These are phyloP conservation scores for Ciconia nigra DNA, from an alignment of 2,797 vertebrate genomes.

Conservation along the genomic window DNA sequence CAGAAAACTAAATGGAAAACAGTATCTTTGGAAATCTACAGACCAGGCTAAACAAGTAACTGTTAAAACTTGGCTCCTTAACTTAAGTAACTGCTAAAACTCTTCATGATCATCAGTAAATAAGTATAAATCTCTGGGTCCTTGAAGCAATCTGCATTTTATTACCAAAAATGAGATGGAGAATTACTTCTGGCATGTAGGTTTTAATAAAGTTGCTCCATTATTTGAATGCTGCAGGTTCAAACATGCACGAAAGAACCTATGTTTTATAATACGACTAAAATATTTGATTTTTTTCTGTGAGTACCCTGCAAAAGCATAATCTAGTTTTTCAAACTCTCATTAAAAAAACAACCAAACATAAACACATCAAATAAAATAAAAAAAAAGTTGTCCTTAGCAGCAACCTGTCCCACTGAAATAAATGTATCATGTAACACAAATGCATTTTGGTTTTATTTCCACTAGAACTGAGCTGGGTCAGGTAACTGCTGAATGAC, in stretches of 20 bases:
- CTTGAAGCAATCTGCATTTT: background rate
- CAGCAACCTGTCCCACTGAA: background rate
- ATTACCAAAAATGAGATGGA: background rate
- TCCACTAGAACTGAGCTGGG: background rate
- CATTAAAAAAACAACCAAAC: background rate
- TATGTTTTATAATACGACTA: background rate
- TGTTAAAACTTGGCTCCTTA: background rate
- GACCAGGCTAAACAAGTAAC: background rate
- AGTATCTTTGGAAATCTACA: background rate
- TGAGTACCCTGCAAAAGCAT: background rate
- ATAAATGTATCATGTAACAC: background rate
- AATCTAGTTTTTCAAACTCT: background rate
- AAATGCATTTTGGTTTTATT: background rate
- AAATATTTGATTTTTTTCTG: background rate
- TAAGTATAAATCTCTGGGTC: background rate
- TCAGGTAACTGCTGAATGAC: background rate
- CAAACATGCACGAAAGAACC: background rate
- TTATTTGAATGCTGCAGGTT: background rate
- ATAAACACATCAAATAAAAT: background rate
- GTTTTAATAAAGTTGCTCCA: background rate
- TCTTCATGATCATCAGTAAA: background rate
- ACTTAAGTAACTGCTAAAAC: background rate
- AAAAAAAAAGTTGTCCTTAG: background rate
- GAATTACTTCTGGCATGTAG: background rate
- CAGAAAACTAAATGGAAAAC: background rate